These are phyloP conservation scores for Dromococcyx pavoninus DNA, from an alignment of 2,797 vertebrate species.

Conservation along the genomic window DNA sequence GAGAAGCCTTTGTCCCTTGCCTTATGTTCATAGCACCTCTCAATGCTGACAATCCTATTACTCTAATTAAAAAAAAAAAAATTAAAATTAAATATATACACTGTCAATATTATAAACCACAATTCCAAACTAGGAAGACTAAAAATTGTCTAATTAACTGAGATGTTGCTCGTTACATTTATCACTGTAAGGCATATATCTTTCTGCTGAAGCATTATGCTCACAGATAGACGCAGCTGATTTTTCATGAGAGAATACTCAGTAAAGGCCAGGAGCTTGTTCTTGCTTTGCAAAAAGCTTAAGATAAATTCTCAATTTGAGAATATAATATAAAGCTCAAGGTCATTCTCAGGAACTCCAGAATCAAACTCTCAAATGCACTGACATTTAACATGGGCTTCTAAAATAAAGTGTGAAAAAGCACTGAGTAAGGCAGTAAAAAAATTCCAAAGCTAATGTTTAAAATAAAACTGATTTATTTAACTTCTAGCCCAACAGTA, in stretches of 20 bases:
- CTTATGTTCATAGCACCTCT: background rate
- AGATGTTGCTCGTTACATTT: background rate
- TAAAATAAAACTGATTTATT: constrained; percentile 2
- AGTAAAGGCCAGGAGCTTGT: background rate
- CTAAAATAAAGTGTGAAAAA: background rate
- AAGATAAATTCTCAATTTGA: background rate
- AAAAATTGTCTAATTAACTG: background rate
- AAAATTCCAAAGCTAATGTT: background rate
- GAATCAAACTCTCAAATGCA: background rate
- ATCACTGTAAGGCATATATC: background rate
- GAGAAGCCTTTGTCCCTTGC: background rate
- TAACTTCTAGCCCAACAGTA: background rate
- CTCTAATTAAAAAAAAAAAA: background rate
- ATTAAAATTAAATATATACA: background rate
- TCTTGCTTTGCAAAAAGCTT: background rate
- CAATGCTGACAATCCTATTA: background rate
- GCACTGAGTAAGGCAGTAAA: background rate
- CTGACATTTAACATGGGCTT: background rate
- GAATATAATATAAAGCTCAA: background rate
- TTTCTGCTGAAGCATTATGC: background rate
- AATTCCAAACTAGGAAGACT: background rate
- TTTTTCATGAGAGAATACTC: background rate
- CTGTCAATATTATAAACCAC: background rate
- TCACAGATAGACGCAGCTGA: background rate
- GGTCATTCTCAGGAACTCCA: constrained; percentile 6